phyloP scores from a whole-genome alignment of 2,113 vertebrate species.

The Poeciliopsis retropinna region DNA sequence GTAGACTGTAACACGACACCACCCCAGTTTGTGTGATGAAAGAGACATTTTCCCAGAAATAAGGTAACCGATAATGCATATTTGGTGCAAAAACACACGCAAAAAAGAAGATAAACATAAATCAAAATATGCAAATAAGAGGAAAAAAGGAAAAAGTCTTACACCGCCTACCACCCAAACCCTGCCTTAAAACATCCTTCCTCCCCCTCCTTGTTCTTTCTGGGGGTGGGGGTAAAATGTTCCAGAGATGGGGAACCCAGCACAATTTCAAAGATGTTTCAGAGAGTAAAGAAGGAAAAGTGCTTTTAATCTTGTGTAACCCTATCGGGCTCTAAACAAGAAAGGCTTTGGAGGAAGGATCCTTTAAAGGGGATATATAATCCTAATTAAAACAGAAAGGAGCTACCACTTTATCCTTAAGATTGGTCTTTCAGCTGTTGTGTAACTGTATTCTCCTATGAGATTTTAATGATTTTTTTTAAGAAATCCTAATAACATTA shows the following conservation, averaged over 20 bases:
- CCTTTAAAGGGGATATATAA: slow-evolving; percentile 77
- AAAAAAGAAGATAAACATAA: slow-evolving; percentile 41
- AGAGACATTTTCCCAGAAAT: slow-evolving; percentile 63
- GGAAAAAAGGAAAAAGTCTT: slow-evolving; percentile 20
- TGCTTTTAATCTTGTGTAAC: slow-evolving; percentile 79
- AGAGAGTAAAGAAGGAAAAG: slow-evolving; percentile 75
- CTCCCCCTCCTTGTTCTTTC: slow-evolving; percentile 50
- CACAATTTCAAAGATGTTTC: slow-evolving; percentile 77
- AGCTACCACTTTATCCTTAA: slow-evolving; percentile 66
- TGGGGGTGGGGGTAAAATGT: slow-evolving; percentile 67
- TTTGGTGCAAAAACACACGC: slow-evolving; percentile 48
- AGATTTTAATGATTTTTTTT: slow-evolving; percentile 55
- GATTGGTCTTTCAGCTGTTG: slow-evolving; percentile 34
- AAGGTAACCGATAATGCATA: slow-evolving; percentile 38
- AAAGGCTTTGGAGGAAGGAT: slow-evolving; percentile 63
- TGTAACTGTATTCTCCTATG: slow-evolving; percentile 41
- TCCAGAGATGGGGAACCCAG: slow-evolving; percentile 72
- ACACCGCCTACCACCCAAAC: slow-evolving; percentile 36
- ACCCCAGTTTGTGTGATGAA: slow-evolving; percentile 57
- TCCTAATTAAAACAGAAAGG: slow-evolving; percentile 77
- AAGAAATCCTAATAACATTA: slow-evolving; percentile 59
- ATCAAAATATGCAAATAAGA: neutral
- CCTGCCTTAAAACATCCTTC: slow-evolving; percentile 15
- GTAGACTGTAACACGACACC: slow-evolving; percentile 53
- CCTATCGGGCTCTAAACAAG: slow-evolving; percentile 75